Evolutionary conservation across 1,140 invertebrate genomes (phyloP).

Genomic region (Hydropsyche tenuis): DNA sequence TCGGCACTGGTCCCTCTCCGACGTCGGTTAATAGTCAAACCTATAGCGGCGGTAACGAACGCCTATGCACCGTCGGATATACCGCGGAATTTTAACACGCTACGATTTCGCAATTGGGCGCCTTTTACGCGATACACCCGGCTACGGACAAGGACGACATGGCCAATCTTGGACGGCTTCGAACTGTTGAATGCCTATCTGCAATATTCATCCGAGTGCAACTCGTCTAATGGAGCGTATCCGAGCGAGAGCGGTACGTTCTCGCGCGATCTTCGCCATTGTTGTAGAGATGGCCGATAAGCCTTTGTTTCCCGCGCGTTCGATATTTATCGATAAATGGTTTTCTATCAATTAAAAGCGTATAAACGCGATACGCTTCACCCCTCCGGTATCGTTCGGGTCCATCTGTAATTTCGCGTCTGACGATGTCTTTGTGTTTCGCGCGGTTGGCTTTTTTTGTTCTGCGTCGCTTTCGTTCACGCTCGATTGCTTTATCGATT

Average conservation of each 20-base stretch:
- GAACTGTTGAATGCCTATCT: too few species aligned
- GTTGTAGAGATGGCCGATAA: slow-evolving; percentile 3
- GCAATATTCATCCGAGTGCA: too few species aligned
- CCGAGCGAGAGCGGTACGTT: too few species aligned
- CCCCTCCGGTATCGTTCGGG: too few species aligned
- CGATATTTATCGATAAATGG: slow-evolving; percentile 11
- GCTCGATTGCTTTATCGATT: slow-evolving; percentile 14
- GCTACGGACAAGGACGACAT: background rate
- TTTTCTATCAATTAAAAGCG: slow-evolving; percentile 13
- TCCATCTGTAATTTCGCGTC: too few species aligned
- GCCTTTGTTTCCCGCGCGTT: slow-evolving; percentile 4
- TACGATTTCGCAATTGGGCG: slow-evolving; percentile 27
- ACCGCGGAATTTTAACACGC: slow-evolving; percentile 22
- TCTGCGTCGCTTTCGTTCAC: background rate
- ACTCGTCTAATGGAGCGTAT: too few species aligned
- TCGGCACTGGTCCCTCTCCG: slow-evolving; percentile 10
- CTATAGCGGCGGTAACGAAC: background rate
- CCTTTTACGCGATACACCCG: slow-evolving; percentile 19
- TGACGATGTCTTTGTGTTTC: background rate
- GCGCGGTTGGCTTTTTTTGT: background rate
- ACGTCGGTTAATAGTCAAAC: background rate
- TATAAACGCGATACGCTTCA: too few species aligned
- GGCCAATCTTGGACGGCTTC: too few species aligned
- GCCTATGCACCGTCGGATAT: background rate
- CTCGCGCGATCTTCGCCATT: too few species aligned